Evolutionary conservation across 1,140 invertebrate genomes (phyloP).

Genomic region (Metopolophium dirhodum): DNA sequence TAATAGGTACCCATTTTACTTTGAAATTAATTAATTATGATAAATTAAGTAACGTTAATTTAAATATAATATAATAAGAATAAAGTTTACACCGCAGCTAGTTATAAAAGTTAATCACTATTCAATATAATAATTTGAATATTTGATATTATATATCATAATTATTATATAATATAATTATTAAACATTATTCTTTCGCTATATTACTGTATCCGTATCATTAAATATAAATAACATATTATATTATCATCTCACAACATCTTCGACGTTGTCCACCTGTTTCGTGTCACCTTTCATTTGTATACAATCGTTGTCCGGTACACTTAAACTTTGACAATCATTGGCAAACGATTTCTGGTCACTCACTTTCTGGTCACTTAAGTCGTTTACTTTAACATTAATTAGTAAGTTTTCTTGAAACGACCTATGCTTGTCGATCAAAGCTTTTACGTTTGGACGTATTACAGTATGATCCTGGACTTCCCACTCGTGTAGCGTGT

Average conservation of each 20-base stretch:
- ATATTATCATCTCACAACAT: not conserved
- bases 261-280: not conserved
- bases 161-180: not conserved
- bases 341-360: not conserved
- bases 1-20: not conserved
- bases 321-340: not conserved
- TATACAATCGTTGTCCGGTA: not conserved
- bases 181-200: not conserved
- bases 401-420: not conserved
- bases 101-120: not conserved
- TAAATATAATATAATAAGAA: not conserved
- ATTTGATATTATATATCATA: too few species aligned
- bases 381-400: not conserved
- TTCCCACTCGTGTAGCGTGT: not conserved
- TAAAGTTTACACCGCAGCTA: not conserved
- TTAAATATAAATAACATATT: not conserved
- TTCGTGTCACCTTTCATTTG: not conserved
- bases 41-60: not conserved
- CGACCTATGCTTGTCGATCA: constrained; percentile 4
- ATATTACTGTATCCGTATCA: not conserved
- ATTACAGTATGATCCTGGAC: too few species aligned
- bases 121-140: not conserved
- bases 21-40: not conserved
- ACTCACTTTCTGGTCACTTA: not conserved
- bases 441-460: not conserved